These are phyloP conservation scores for Puntigrus tetrazona DNA, from an alignment of 2,113 vertebrate genomes.

Conservation along the genomic window DNA sequence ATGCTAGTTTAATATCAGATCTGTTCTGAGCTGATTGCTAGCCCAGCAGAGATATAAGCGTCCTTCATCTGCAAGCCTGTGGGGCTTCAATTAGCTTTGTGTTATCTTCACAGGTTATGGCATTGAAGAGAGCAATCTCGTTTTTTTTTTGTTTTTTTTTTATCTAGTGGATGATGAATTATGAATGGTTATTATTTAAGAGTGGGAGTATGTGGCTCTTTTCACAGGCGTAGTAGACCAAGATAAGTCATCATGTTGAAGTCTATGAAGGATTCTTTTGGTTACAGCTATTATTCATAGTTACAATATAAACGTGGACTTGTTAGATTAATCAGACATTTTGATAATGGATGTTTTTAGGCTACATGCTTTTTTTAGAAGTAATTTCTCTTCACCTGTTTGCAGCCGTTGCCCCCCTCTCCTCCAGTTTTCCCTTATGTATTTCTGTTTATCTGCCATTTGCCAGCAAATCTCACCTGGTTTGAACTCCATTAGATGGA, in stretches of 20 bases:
- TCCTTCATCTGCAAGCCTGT: constrained; percentile 14
- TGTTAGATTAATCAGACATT: background rate
- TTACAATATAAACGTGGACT: background rate
- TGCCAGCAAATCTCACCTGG: constrained; percentile 32
- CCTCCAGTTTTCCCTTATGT: background rate
- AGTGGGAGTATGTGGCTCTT: constrained; percentile 23
- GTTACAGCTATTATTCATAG: background rate
- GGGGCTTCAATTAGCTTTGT: constrained; percentile 43
- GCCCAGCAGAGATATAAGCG: constrained; percentile 21
- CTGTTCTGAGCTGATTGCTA: constrained; percentile 11
- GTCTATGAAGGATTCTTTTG: background rate
- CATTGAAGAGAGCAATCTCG: constrained; percentile 16
- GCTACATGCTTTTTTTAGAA: background rate
- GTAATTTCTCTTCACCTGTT: background rate
- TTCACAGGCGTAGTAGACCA: background rate
- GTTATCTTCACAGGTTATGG: constrained; percentile 35
- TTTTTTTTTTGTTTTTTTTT: constrained; percentile 21
- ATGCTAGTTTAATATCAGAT: constrained; percentile 45
- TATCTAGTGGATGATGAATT: constrained; percentile 26
- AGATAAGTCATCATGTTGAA: background rate
- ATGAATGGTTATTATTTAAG: constrained; percentile 34
- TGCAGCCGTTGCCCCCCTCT: background rate
- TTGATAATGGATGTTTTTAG: background rate
- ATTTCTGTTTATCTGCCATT: constrained; percentile 19
- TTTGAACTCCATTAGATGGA: background rate